Evolutionary conservation across 2,113 vertebrate genomes (phyloP).

Genomic region (Ictalurus punctatus): DNA sequence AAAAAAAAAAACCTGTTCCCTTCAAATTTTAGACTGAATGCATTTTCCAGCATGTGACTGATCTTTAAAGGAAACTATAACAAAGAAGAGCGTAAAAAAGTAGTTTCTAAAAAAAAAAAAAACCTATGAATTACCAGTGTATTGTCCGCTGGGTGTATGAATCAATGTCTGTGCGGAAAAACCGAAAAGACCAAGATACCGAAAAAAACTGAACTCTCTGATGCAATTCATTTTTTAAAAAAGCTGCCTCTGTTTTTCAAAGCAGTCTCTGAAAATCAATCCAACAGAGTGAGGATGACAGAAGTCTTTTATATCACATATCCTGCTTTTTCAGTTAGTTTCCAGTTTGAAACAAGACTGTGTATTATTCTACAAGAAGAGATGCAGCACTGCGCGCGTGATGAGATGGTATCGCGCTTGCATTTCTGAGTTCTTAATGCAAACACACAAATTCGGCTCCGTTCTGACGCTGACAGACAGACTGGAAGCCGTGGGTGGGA

Average conservation of each 20-base stretch:
- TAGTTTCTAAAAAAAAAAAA: no score
- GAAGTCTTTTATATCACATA: not conserved
- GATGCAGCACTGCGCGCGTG: not conserved
- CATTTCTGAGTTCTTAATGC: not conserved
- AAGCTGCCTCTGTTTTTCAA: not conserved
- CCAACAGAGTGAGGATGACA: not conserved
- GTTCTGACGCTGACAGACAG: slow-evolving; percentile 27
- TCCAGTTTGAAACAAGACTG: not conserved
- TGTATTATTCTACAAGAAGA: not conserved
- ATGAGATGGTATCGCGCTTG: no score
- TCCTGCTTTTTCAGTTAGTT: not conserved
- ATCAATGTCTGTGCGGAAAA: not conserved
- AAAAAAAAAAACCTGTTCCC: not conserved
- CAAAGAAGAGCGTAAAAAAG: not conserved
- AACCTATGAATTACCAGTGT: not conserved
- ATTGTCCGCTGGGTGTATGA: not conserved
- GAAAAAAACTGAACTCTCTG: not conserved
- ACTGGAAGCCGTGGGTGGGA: slow-evolving; percentile 36
- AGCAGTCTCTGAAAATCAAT: not conserved
- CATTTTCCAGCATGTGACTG: not conserved
- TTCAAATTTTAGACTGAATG: not conserved
- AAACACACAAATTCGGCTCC: not conserved
- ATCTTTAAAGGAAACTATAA: not conserved
- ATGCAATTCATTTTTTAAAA: not conserved
- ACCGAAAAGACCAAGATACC: not conserved